Evolutionary conservation across 2,888 invertebrate genomes (phyloP).

Genomic region (Leptinotarsa tumamoca): DNA sequence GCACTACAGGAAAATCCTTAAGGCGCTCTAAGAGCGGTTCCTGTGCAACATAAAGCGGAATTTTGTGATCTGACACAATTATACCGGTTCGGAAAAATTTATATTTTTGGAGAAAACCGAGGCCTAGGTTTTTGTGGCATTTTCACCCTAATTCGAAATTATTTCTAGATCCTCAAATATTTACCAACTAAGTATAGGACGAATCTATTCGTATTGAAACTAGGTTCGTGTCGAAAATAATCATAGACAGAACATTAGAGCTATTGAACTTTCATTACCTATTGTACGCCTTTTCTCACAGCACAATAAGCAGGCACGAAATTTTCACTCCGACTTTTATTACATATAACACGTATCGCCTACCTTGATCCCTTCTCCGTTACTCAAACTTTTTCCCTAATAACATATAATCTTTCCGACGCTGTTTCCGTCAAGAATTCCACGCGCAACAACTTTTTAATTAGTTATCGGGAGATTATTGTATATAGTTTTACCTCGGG

Average conservation of each 20-base stretch:
- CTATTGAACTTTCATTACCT: constrained; percentile 17
- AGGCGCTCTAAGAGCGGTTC: too few relatives aligned
- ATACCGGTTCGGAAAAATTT: too few relatives aligned
- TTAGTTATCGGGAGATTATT: constrained; percentile 29
- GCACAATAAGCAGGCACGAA: not conserved
- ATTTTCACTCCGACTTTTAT: constrained; percentile 16
- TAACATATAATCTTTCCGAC: constrained; percentile 24
- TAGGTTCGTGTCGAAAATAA: too few relatives aligned
- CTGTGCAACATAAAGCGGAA: too few relatives aligned
- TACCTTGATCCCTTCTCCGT: constrained; percentile 17
- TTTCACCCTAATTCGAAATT: too few relatives aligned
- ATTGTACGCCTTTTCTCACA: not conserved
- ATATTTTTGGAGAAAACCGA: too few relatives aligned
- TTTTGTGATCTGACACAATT: too few relatives aligned
- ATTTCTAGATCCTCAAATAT: too few relatives aligned
- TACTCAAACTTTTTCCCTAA: constrained; percentile 22
- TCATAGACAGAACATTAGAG: not conserved
- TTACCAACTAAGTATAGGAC: too few relatives aligned
- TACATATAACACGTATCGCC: constrained; percentile 23
- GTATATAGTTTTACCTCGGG: constrained; percentile 10
- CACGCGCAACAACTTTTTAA: constrained; percentile 32
- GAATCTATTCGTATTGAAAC: too few relatives aligned
- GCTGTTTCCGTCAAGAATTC: constrained; percentile 16
- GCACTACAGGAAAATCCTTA: too few relatives aligned
- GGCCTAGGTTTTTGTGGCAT: too few relatives aligned